Conservation (phyloP, 2,113 vertebrate genomes). For the Macquaria australasica region DNA sequence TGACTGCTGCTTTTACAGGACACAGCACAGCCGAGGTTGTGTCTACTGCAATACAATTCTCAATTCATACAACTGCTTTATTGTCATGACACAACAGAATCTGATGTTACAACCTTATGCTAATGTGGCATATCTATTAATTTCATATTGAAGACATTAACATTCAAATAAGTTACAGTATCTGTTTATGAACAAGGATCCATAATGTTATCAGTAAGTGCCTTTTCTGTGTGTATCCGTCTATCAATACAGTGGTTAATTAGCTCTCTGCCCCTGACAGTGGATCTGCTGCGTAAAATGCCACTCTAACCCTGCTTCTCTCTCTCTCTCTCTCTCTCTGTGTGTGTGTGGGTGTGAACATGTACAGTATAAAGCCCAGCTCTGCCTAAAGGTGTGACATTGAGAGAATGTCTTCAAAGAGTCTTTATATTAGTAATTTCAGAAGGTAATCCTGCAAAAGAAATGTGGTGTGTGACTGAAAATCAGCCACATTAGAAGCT, state of each 20-base stretch:
- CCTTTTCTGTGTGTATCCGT: background rate
- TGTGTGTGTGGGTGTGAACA: slow-evolving; percentile 8
- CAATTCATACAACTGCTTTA: background rate
- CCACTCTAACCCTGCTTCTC: background rate
- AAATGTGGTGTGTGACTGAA: background rate
- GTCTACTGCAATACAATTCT: slow-evolving; percentile 10
- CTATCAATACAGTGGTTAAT: background rate
- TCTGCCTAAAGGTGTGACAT: slow-evolving; percentile 2
- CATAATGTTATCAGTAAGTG: background rate
- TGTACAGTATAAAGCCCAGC: background rate
- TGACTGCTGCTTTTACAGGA: slow-evolving; percentile 19
- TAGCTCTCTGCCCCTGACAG: background rate
- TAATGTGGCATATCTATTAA: background rate
- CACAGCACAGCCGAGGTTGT: slow-evolving; percentile 2
- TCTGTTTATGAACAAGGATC: background rate
- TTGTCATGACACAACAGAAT: slow-evolving; percentile 1
- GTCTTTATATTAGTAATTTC: background rate
- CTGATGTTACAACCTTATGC: background rate
- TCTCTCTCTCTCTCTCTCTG: slow-evolving; percentile 1
- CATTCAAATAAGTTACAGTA: background rate
- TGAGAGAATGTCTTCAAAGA: background rate
- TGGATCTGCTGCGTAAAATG: slow-evolving; percentile 14
- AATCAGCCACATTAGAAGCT: background rate
- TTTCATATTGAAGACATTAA: background rate
- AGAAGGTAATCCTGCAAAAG: slow-evolving; percentile 8